Evolutionary conservation across 2,113 vertebrate genomes (phyloP), one percentile per base, ranked within the genome.

Genomic region (Nerophis ophidion): DNA sequence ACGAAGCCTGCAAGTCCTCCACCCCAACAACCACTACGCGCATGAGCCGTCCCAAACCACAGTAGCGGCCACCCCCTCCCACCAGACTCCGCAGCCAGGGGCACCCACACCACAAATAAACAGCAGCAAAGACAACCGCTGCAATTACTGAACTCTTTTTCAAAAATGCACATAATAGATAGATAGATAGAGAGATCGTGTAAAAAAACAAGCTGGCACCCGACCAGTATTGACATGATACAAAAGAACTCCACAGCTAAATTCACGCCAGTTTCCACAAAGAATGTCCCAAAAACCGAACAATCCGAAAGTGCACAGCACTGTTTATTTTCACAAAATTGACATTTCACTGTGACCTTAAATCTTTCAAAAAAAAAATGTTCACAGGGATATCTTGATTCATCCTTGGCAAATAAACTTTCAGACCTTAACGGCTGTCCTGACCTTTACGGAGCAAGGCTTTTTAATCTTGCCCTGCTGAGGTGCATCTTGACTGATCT

Each of bases 401-500:
- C 26, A 45, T 57, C 46, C 45, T 51, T 19, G 48, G 19, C 44
- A 7, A 47, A 17, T 12, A 62, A 35, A 19, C 46, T 12, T 63
- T 58, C 5, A 66, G 26, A 60, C n/a, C 7, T 1, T 45, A 7
- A 44, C 50, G 26, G 19, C 26, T 35, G 42, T 63, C 40, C 52
- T 17, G 54, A 50, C 48, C 57, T 65, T 65, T 36, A 16, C 44
- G 38, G 42, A 70, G 47, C 51, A 0, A 45, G 55, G 34, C 17
- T 56, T 56, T 26, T 26, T 26, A 26, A 26, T 26, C 26, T 26
- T 33, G 13, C 17, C 33, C 42, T 13, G 12, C 26, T 14, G 34
- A 47, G 26, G 57, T 47, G 42, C 12, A 58, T 58, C 42, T 74
- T 36, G 0, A 76, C 45, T 65, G 71, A 74, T 76, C 75, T 84